These are phyloP conservation scores for Dynastes tityus DNA, from an alignment of 2,888 invertebrate genomes.

Conservation along the genomic window DNA sequence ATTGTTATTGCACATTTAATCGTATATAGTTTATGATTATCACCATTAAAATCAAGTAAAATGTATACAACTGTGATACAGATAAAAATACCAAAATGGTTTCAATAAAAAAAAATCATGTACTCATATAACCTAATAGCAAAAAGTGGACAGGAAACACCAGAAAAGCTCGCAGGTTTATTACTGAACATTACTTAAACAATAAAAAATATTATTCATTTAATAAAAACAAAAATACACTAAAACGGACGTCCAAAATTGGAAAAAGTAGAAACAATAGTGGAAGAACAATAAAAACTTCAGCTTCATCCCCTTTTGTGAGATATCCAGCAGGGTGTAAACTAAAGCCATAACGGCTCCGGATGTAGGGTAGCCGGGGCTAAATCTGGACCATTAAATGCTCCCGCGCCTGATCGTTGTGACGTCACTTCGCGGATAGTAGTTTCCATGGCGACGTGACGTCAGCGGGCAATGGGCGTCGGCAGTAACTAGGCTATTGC, in stretches of 20 bases:
- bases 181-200: conserved; percentile 39
- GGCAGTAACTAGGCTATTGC: conserved; percentile 49
- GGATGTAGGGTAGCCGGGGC: conserved; percentile 57
- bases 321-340: conserved; percentile 53
- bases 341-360: conserved; percentile 53
- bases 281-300: conserved; percentile 49
- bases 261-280: conserved; percentile 50
- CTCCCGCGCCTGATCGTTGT: conserved; percentile 54
- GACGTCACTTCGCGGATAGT: conserved; percentile 57
- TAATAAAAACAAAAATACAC: conserved; percentile 46
- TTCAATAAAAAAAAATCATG: conserved; percentile 9
- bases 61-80: background rate
- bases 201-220: conserved; percentile 46
- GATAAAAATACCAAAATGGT: conserved; percentile 13
- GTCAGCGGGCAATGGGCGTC: conserved; percentile 56
- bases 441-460: conserved; percentile 56
- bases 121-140: conserved; percentile 1
- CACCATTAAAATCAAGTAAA: too few species aligned
- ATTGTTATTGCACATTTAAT: too few species aligned
- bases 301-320: conserved; percentile 47
- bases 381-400: conserved; percentile 59
- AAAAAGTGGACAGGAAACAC: conserved; percentile 11
- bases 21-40: too few species aligned
- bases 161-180: conserved; percentile 31
- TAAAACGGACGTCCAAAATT: conserved; percentile 43